phyloP scores from a whole-genome alignment of 2,797 vertebrate genomes.

The Hozukius guyotensis region DNA sequence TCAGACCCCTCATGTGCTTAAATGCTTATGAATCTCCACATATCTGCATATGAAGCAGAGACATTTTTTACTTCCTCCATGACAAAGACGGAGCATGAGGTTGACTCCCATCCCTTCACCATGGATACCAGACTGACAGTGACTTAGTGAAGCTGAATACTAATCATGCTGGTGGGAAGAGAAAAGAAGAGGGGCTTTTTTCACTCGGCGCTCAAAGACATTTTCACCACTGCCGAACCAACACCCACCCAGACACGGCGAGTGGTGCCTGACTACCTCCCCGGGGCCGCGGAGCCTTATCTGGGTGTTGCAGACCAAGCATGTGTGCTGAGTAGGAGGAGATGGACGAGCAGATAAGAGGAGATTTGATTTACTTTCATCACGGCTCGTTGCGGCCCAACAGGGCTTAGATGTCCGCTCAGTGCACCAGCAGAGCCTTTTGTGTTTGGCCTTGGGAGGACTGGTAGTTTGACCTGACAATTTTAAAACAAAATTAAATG shows the following conservation, averaged over 20 bases:
- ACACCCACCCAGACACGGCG: slow-evolving; percentile 41
- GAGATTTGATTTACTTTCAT: slow-evolving; percentile 67
- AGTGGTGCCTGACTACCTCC: slow-evolving; percentile 25
- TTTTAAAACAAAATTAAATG: slow-evolving; percentile 1
- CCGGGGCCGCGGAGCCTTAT: slow-evolving; percentile 46
- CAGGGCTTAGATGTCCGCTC: slow-evolving; percentile 42
- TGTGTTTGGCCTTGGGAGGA: slow-evolving; percentile 21
- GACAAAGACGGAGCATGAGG: slow-evolving; percentile 56
- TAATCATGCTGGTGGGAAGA: slow-evolving; percentile 57
- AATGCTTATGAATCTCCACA: slow-evolving; percentile 14
- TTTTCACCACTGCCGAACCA: slow-evolving; percentile 37
- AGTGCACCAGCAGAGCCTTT: slow-evolving; percentile 18
- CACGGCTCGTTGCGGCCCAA: slow-evolving; percentile 26
- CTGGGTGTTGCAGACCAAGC: slow-evolving; percentile 50
- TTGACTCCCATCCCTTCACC: slow-evolving; percentile 71
- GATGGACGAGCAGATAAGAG: slow-evolving; percentile 61
- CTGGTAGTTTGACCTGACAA: not conserved
- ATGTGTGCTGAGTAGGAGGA: slow-evolving; percentile 63
- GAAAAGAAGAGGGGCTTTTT: slow-evolving; percentile 30
- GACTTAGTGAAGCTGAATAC: slow-evolving; percentile 65
- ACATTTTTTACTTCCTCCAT: slow-evolving; percentile 18
- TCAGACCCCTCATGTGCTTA: not conserved
- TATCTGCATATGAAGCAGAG: slow-evolving; percentile 48
- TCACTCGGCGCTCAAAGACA: slow-evolving; percentile 34
- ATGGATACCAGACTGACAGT: slow-evolving; percentile 73